Evolutionary conservation across 2,797 vertebrate genomes (phyloP).

Genomic region (Okamejei kenojei): DNA sequence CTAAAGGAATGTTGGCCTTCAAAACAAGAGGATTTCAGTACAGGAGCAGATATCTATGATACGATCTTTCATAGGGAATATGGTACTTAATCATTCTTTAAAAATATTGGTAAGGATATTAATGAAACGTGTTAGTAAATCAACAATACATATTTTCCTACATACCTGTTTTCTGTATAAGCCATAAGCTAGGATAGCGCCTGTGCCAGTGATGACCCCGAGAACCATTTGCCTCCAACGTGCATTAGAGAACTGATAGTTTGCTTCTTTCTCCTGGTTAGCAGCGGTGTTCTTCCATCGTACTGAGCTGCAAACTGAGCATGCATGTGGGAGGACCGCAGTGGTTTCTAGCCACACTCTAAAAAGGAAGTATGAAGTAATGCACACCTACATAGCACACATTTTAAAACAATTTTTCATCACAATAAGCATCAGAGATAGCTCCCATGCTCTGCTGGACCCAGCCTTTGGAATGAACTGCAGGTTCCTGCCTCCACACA

Average conservation of each 20-base stretch:
- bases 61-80: neutral
- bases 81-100: neutral
- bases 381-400: neutral
- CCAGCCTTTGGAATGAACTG: neutral
- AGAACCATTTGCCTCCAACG: conserved; percentile 55
- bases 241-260: conserved; percentile 27
- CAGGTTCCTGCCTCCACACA: neutral
- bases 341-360: conserved; percentile 39
- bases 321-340: conserved; percentile 42
- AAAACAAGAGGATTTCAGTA: too few relatives aligned
- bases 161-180: conserved; percentile 57
- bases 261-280: neutral
- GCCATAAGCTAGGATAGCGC: conserved; percentile 56
- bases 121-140: neutral
- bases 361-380: neutral
- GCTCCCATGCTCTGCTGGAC: neutral
- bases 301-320: conserved; percentile 43
- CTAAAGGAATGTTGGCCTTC: too few relatives aligned
- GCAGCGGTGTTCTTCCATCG: conserved; percentile 40
- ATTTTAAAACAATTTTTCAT: neutral
- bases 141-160: neutral
- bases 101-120: neutral
- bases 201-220: conserved; percentile 59
- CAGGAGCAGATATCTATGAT: too few relatives aligned
- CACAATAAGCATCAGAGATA: neutral